Conservation (phyloP, 2,113 vertebrate species). For the Nothoprocta pentlandii region DNA sequence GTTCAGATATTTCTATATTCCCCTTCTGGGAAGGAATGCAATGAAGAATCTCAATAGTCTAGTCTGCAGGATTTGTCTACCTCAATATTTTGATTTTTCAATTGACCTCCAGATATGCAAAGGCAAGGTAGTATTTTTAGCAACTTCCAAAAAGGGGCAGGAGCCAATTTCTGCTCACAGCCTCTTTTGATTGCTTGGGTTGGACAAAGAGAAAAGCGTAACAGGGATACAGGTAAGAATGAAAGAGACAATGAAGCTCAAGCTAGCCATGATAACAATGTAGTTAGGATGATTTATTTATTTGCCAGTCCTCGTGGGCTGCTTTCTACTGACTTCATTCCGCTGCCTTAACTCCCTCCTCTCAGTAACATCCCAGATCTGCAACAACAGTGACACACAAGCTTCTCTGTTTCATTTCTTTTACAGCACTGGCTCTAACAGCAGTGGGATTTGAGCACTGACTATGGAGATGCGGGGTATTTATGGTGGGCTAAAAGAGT, state of each 20-base stretch:
- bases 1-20: background rate
- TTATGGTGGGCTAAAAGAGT: background rate
- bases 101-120: constrained; percentile 52
- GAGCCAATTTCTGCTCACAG: constrained; percentile 42
- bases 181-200: constrained; percentile 23
- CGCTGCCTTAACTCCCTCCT: constrained; percentile 50
- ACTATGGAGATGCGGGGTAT: background rate
- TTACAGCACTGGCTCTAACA: background rate
- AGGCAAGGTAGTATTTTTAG: constrained; percentile 60
- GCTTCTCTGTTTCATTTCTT: background rate
- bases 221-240: constrained; percentile 50
- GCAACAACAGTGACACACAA: background rate
- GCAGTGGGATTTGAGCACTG: background rate
- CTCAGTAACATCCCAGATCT: background rate
- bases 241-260: constrained; percentile 34
- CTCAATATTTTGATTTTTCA: constrained; percentile 65
- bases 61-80: constrained; percentile 6
- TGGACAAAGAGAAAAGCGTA: background rate
- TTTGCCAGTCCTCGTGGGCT: constrained; percentile 20
- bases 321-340: constrained; percentile 61
- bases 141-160: constrained; percentile 27
- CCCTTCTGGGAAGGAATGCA: constrained; percentile 15
- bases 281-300: constrained; percentile 56
- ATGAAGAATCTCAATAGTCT: background rate
- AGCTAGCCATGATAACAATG: constrained; percentile 28